Base-by-base conservation (phyloP, 2,888 invertebrate species). In the Metacarcinus magister region DNA sequence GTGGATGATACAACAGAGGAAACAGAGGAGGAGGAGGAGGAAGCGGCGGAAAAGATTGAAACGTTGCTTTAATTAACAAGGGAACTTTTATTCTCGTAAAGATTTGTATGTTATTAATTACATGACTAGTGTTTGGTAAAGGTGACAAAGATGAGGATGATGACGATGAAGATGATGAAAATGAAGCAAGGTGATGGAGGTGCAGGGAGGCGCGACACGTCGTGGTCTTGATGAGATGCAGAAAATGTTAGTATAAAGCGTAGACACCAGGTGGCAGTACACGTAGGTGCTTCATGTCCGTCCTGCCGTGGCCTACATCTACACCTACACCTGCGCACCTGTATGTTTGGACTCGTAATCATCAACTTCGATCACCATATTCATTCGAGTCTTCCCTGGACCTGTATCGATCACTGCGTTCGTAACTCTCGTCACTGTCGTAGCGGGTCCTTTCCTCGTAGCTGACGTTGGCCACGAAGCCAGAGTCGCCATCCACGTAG, bases 401-500 rank as follows among this genome's bases (percentile, higher is more conserved):
- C 75, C 75, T 75, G 28, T 75, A 75, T 4, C 75, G 28, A 3
- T n/a, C 75, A 28, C 75, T 28, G 28, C n/a, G n/a, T n/a, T 75
- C n/a, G 28, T 4, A 8, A 8, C 75, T 75, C 28, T 90, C 92
- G 28, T 75, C 8, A 28, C 75, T 75, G 93, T 39, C 75, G 75
- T 93, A 93, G 75, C 8, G 75, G 16, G 75, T 75, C 43, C 19
- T 19, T 43, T 54, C 60, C n/a, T 93, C 93, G 75, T 93, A 75
- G 23, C 43, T 75, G 8, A 93, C 67, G 44, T 93, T 75, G 43
- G 93, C 75, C 28, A 75, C 75, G 75, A 75, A 93, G 75, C 94
- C 94, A 10, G 94, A 94, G 48, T 94, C 46, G 82, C 48, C 94
- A 28, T 94, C 87, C 87, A 94, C 94, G 89, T 87, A 94, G 89